A percentile compares a stretch with the other conserved stretches of the same genome.
Evolutionary conservation across 2,888 invertebrate species (phyloP).

Genomic region (Acanthopleura granulata): DNA sequence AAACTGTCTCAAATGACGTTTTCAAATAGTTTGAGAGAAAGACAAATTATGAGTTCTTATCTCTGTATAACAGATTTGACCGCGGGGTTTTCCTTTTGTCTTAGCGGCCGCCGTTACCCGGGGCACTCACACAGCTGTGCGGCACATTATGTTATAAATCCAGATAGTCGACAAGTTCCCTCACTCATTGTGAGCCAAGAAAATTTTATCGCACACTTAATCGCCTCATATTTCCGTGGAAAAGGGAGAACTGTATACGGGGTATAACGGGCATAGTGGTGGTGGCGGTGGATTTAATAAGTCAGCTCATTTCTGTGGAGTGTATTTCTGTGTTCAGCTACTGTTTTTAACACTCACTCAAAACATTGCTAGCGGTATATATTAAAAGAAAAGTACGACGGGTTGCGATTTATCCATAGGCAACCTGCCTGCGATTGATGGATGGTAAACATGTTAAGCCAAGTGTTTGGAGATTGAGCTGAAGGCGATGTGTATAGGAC

Average conservation of each 20-base stretch:
- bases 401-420: too few relatives aligned
- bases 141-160: not conserved
- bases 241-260: not conserved
- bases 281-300: too few relatives aligned
- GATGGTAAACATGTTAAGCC: too few relatives aligned
- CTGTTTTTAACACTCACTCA: too few relatives aligned
- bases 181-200: not conserved
- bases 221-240: not conserved
- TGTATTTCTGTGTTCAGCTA: too few relatives aligned
- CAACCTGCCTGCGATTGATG: too few relatives aligned
- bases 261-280: too few relatives aligned
- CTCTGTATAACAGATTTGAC: not conserved
- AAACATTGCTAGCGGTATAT: too few relatives aligned
- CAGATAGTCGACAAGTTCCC: not conserved
- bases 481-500: too few relatives aligned
- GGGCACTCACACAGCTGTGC: not conserved
- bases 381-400: too few relatives aligned
- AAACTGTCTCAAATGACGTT: not conserved
- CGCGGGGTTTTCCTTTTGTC: not conserved
- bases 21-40: not conserved
- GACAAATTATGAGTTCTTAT: slow-evolving; percentile 7
- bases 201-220: not conserved
- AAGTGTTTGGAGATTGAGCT: too few relatives aligned
- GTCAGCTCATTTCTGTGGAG: too few relatives aligned
- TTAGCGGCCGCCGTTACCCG: not conserved